Conservation (phyloP, 2,797 vertebrate genomes). For the Falco novaeseelandiae region DNA sequence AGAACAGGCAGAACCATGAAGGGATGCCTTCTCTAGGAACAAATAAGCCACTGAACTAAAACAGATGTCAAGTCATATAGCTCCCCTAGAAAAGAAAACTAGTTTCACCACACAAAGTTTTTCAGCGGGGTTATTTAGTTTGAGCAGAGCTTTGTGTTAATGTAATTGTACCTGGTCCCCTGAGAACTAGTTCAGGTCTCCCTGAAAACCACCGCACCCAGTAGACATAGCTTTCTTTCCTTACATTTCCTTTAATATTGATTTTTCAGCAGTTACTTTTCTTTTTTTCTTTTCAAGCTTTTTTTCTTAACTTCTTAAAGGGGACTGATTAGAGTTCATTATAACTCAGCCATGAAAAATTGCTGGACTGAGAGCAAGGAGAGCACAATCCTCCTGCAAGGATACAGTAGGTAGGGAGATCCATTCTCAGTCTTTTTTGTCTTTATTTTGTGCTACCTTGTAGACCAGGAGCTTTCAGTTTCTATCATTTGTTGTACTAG, state of each 20-base stretch:
- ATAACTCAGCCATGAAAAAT: not conserved
- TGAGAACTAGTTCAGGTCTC: not conserved
- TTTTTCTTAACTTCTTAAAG: not conserved
- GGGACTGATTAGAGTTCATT: not conserved
- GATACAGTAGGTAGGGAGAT: not conserved
- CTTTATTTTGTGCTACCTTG: not conserved
- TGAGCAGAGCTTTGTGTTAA: not conserved
- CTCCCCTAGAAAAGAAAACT: not conserved
- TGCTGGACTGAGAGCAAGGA: not conserved
- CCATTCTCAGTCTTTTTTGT: not conserved
- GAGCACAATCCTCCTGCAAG: not conserved
- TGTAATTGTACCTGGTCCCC: not conserved
- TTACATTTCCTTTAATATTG: not conserved
- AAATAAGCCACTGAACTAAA: not conserved
- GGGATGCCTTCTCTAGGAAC: not conserved
- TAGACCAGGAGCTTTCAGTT: not conserved
- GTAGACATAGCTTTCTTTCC: not conserved
- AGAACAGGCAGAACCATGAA: not conserved
- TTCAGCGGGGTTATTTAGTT: not conserved
- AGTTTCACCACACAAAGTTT: not conserved
- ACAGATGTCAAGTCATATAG: not conserved
- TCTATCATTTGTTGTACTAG: not conserved
- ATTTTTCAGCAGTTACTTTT: not conserved
- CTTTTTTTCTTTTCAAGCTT: not conserved
- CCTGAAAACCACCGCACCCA: not conserved